Base-by-base conservation (phyloP, 2,113 vertebrate species). In the Chaenogobius annularis region DNA sequence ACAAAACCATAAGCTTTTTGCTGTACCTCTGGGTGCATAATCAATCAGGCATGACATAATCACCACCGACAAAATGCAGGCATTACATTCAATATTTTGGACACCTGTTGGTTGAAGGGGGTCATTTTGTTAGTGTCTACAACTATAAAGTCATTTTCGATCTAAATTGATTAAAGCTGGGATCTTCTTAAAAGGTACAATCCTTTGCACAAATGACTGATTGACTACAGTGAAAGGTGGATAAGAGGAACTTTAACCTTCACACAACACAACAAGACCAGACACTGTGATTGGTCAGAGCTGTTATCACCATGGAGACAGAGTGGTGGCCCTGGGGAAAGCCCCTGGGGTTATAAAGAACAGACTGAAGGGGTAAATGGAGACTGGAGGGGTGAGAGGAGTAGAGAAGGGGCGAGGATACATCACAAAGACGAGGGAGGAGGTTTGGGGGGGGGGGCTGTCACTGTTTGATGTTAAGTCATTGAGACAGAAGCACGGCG, bases 281-380 rank as follows among this genome's bases (percentile, higher is more conserved):
- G 70, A 82, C 73, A 54, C 50, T 22, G 73, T 52, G 77, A 89
- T 84, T 83, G 77, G 80, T 81, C 64, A 54, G 79, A 77, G 74
- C 50, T 70, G 71, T 72, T 22, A 82, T 93, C 87, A 89, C 93
- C 92, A 94, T 93, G 91, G 87, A 81, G 88, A 94, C 91, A 14
- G 78, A 91, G 82, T 68, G 79, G 86, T 71, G 66, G 77, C 89
- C 90, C 88, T 70, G 69, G 77, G 90, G 90, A 91, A 66, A 81
- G 81, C 72, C 82, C 88, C 81, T 40, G 80, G 82, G 81, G 88
- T 86, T 84, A 74, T 68, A 68, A 79, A 70, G 72, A 74, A 63
- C 68, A 79, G 69, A 64, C 78, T 47, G 80, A 75, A 68, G 72
- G 56, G 70, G 68, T 62, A 76, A 74, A 68, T 47, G 63, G 20